Evolutionary conservation across 2,797 vertebrate genomes (phyloP), one percentile per base, ranked within the genome.

Genomic region (Limosa lapponica): DNA sequence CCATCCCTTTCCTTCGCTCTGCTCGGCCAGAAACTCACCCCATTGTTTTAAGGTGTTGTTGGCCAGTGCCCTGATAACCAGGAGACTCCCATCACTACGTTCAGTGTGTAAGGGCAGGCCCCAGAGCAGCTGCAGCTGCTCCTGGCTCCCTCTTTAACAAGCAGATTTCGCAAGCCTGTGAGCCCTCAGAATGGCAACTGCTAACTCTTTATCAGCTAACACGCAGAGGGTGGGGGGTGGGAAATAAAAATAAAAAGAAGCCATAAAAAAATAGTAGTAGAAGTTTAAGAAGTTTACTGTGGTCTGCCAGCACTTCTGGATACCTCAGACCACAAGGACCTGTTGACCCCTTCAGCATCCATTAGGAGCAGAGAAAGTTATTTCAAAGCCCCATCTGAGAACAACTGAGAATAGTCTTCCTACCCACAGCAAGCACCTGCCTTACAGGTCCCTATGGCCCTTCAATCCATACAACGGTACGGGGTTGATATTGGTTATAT

Each of bases 61-160:
- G 66, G 11, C 34, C 22, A 34, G 27, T 0, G 0, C 8, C 23
- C 48, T 13, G 18, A 32, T 66, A 55, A 57, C 6, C 0, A 0
- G 19, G 23, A 74, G 8, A 4, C 14, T 41, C 49, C 49, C 8
- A 6, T 22, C 49, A 28, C 23, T 51, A 17, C 0, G 0, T 24
- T 25, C 28, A 1, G 7, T 0, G 19, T 3, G 16, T 12, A 34
- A 1, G 2, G 61, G 46, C 71, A 61, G 16, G 39, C 1, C 6
- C 16, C 79, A 24, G 25, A 34, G 12, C 17, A 46, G 77, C 75
- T 65, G 65, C 71, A 58, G 49, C 15, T 22, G 73, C 32, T 10
- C 37, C 46, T 54, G 7, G 17, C 8, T 77, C 57, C 36, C 15
- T 55, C 54, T 41, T 28, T 4, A 67, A 62, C 36, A 58, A 74